These are phyloP conservation scores for Bostrychus sinensis DNA, from an alignment of 2,113 vertebrate genomes.

Conservation along the genomic window DNA sequence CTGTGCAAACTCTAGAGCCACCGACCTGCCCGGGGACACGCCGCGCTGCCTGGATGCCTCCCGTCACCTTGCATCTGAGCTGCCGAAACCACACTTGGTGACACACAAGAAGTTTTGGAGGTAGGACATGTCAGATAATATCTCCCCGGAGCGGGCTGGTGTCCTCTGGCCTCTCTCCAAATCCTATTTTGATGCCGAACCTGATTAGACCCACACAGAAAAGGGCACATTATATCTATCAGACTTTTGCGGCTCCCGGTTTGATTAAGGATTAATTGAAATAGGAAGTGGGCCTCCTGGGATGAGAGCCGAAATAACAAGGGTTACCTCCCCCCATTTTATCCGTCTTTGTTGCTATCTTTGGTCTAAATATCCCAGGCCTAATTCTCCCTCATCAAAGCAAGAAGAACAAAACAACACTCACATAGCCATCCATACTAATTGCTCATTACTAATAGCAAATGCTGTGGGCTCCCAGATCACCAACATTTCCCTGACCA, in stretches of 20 bases:
- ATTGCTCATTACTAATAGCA: slow-evolving; percentile 53
- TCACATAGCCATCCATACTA: slow-evolving; percentile 46
- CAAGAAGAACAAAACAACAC: slow-evolving; percentile 44
- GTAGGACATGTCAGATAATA: slow-evolving; percentile 47
- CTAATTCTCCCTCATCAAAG: slow-evolving; percentile 54
- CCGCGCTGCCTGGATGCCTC: slow-evolving; percentile 24
- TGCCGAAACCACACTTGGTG: slow-evolving; percentile 36
- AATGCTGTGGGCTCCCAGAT: slow-evolving; percentile 28
- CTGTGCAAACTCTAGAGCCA: slow-evolving; percentile 31
- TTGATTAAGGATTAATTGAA: slow-evolving; percentile 77
- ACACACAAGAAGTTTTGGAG: slow-evolving; percentile 25
- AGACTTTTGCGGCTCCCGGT: slow-evolving; percentile 66
- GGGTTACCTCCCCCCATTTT: slow-evolving; percentile 28
- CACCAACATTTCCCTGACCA: slow-evolving; percentile 18
- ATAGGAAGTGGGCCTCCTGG: slow-evolving; percentile 48
- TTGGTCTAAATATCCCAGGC: slow-evolving; percentile 32
- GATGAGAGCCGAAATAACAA: slow-evolving; percentile 53
- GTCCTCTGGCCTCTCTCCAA: slow-evolving; percentile 63
- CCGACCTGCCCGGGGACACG: slow-evolving; percentile 45
- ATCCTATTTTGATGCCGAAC: slow-evolving; percentile 48
- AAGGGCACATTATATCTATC: slow-evolving; percentile 71
- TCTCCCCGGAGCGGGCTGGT: slow-evolving; percentile 45
- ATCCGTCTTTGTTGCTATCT: slow-evolving; percentile 40
- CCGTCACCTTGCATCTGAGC: slow-evolving; percentile 58
- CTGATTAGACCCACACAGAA: slow-evolving; percentile 64